Conservation (phyloP, 2,888 invertebrate genomes). For the Drosophila sordidula region DNA sequence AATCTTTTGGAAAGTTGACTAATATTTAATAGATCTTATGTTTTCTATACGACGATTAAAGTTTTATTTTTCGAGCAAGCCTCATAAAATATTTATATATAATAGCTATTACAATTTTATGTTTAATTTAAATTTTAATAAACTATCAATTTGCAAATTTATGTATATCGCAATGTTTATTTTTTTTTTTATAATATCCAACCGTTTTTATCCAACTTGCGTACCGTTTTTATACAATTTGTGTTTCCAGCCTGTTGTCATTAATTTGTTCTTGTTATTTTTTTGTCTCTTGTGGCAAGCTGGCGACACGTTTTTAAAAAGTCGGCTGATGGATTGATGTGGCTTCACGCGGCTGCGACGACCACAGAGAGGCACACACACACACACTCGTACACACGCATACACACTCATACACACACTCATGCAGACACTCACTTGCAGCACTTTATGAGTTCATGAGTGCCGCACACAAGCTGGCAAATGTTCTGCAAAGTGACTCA, state of each 20-base stretch:
- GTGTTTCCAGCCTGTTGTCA: slow-evolving; percentile 8
- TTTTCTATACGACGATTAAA: slow-evolving; percentile 11
- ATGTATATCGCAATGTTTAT: no score
- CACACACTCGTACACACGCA: neutral
- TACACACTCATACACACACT: neutral
- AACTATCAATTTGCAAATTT: no score
- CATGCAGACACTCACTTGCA: neutral
- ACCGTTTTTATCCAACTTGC: neutral
- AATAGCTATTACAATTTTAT: no score
- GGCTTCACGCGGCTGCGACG: slow-evolving; percentile 57
- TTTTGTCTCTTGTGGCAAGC: slow-evolving; percentile 30
- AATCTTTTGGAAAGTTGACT: neutral
- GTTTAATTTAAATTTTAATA: no score
- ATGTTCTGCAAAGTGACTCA: slow-evolving; percentile 70
- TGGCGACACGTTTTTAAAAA: slow-evolving; percentile 61
- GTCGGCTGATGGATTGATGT: slow-evolving; percentile 77
- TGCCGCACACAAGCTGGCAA: slow-evolving; percentile 40
- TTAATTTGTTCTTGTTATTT: slow-evolving; percentile 15
- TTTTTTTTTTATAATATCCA: neutral
- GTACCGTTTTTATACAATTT: slow-evolving; percentile 21
- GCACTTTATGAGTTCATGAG: slow-evolving; percentile 13
- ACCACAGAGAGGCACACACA: slow-evolving; percentile 13
- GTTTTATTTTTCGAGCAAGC: neutral
- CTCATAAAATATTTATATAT: no score
- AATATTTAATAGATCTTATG: neutral